Conservation (phyloP, 2,888 invertebrate species). For the Leptinotarsa peninsularis region DNA sequence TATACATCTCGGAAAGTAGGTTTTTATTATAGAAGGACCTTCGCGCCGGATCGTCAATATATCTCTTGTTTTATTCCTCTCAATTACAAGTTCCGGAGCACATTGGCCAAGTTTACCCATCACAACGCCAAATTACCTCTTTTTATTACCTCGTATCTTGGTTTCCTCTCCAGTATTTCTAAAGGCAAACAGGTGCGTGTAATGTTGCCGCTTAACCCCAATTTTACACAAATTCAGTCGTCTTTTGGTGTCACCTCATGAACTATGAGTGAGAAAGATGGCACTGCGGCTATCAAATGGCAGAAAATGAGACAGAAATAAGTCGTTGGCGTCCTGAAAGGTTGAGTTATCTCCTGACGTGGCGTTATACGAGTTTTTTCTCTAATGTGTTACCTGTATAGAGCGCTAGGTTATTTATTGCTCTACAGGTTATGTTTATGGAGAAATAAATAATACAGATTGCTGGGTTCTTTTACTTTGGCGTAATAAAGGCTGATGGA, state of each 20-base stretch:
- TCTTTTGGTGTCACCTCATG: constrained; percentile 50
- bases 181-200: constrained; percentile 52
- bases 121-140: constrained; percentile 28
- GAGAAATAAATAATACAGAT: constrained; percentile 54
- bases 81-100: constrained; percentile 27
- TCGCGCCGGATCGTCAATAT: constrained; percentile 23
- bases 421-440: constrained; percentile 53
- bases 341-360: constrained; percentile 28
- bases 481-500: constrained; percentile 44
- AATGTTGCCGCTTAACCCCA: constrained; percentile 56
- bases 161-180: constrained; percentile 33
- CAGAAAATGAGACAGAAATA: constrained; percentile 41
- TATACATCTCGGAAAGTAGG: not conserved
- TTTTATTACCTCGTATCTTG: constrained; percentile 37
- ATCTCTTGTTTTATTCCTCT: constrained; percentile 30
- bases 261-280: constrained; percentile 39
- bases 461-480: constrained; percentile 42
- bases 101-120: constrained; percentile 33
- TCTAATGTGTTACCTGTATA: constrained; percentile 48
- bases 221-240: constrained; percentile 62
- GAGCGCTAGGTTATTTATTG: constrained; percentile 49
- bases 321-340: constrained; percentile 41
- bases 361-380: constrained; percentile 41
- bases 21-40: constrained; percentile 11
- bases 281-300: constrained; percentile 5